Percentiles rank a stretch among this genome's conserved stretches.
Evolutionary conservation across 2,888 invertebrate genomes (phyloP).

Genomic region (Netelia inedita): DNA sequence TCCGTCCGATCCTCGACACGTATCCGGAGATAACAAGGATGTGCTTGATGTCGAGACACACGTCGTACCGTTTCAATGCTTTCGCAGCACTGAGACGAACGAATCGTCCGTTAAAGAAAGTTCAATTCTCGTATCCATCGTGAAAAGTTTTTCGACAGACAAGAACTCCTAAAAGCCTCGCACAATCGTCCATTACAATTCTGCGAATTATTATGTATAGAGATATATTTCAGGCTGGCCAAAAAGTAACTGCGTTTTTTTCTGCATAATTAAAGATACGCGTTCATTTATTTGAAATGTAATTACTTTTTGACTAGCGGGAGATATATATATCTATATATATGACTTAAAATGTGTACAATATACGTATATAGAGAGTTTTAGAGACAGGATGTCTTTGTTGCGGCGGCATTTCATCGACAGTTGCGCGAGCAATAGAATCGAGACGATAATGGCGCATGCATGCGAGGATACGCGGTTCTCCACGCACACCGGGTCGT

Average conservation of each 20-base stretch:
- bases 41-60: neutral
- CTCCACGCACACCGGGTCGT: slow-evolving; percentile 65
- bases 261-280: neutral
- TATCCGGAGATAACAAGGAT: slow-evolving; percentile 9
- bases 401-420: slow-evolving; percentile 75
- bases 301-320: neutral
- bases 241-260: slow-evolving; percentile 1
- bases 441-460: slow-evolving; percentile 68
- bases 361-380: neutral
- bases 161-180: slow-evolving; percentile 37
- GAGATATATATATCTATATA: neutral
- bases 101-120: slow-evolving; percentile 33
- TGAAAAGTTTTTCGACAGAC: no score
- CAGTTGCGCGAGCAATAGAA: slow-evolving; percentile 77
- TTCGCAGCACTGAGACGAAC: neutral
- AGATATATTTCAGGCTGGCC: neutral
- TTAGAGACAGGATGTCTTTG: slow-evolving; percentile 32
- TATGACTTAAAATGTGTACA: neutral
- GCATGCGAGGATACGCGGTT: slow-evolving; percentile 69
- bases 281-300: no score
- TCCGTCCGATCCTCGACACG: slow-evolving; percentile 21
- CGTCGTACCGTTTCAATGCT: neutral
- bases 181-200: slow-evolving; percentile 28
- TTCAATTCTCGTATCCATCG: neutral
- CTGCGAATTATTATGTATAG: no score